Percentiles rank a stretch among this genome's conserved stretches.
These are phyloP conservation scores for Drosophila ochracea DNA, from an alignment of 2,888 invertebrate genomes.

Conservation along the genomic window DNA sequence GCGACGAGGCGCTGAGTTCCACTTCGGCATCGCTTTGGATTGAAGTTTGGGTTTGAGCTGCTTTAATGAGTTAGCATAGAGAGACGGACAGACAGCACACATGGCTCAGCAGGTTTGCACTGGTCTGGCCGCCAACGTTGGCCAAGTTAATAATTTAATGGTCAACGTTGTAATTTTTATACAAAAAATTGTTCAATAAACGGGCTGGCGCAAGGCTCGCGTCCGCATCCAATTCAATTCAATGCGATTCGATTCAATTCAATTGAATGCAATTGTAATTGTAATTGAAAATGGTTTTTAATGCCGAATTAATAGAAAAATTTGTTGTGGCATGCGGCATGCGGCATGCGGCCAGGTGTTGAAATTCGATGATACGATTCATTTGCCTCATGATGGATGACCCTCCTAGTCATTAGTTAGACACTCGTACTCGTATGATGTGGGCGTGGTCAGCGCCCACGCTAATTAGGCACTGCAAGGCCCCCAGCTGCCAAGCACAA, in stretches of 20 bases:
- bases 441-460: slow-evolving; percentile 55
- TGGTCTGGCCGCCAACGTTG: slow-evolving; percentile 20
- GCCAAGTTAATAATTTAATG: slow-evolving; percentile 79
- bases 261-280: slow-evolving; percentile 65
- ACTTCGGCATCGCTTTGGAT: slow-evolving; percentile 39
- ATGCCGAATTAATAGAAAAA: slow-evolving; percentile 71
- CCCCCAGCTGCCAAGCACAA: slow-evolving; percentile 45
- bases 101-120: slow-evolving; percentile 65
- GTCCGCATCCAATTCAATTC: slow-evolving; percentile 56
- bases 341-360: slow-evolving; percentile 39
- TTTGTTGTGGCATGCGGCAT: slow-evolving; percentile 68
- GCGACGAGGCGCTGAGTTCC: slow-evolving; percentile 42
- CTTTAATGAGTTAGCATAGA: slow-evolving; percentile 66
- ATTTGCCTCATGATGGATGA: slow-evolving; percentile 44
- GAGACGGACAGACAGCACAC: slow-evolving; percentile 15
- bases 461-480: slow-evolving; percentile 57
- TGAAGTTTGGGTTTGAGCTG: slow-evolving; percentile 25
- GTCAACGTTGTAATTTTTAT: slow-evolving; percentile 71
- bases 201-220: slow-evolving; percentile 33
- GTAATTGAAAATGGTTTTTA: slow-evolving; percentile 72
- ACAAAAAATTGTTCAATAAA: slow-evolving; percentile 55
- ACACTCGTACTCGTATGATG: neutral
- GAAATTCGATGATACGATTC: slow-evolving; percentile 39
- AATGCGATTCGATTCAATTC: slow-evolving; percentile 63
- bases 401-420: slow-evolving; percentile 25